Evolutionary conservation across 2,888 invertebrate genomes (phyloP).

Genomic region (Xanthorhoe spadicearia): DNA sequence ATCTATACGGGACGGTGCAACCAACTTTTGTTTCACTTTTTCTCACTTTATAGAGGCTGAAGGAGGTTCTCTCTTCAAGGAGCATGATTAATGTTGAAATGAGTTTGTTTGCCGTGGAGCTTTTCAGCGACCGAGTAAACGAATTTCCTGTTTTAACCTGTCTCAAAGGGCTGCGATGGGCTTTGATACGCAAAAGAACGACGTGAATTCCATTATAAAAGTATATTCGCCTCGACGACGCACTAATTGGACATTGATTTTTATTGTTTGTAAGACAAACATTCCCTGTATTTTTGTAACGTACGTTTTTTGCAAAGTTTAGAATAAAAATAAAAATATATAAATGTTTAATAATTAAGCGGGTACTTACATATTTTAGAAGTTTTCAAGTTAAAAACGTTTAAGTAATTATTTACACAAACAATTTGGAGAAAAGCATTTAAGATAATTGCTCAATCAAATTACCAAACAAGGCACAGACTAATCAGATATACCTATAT

Average conservation of each 20-base stretch:
- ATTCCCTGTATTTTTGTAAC: too few species aligned
- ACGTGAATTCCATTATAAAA: constrained; percentile 1
- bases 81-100: constrained; percentile 10
- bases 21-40: background rate
- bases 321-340: too few species aligned
- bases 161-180: constrained; percentile 23
- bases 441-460: too few species aligned
- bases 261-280: background rate
- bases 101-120: constrained; percentile 18
- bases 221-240: background rate
- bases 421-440: too few species aligned
- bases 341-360: too few species aligned
- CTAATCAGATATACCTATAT: background rate
- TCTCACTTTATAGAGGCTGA: background rate
- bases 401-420: too few species aligned
- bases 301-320: too few species aligned
- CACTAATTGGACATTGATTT: background rate
- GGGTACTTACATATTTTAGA: too few species aligned
- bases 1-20: background rate
- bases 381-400: too few species aligned
- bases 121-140: constrained; percentile 21
- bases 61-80: background rate
- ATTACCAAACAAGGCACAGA: too few species aligned
- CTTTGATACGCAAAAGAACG: constrained; percentile 14
- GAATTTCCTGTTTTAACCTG: constrained; percentile 22